Percentiles rank a stretch among this genome's conserved stretches.
phyloP scores from a whole-genome alignment of 2,888 invertebrate genomes.

The Thysanoteuthis rhombus region DNA sequence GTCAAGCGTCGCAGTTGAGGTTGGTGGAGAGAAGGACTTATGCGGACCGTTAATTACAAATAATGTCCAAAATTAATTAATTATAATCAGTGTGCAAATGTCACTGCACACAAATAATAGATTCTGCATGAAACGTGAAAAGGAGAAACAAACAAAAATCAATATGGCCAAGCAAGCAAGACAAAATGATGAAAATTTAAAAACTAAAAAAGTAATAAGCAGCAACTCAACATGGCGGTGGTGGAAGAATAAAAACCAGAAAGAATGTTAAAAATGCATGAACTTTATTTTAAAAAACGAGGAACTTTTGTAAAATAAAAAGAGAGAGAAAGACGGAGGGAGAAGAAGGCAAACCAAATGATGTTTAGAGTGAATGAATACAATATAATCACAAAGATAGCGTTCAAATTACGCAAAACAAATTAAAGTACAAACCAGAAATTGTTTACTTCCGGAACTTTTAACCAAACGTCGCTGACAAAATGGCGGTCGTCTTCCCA shows the following conservation, averaged over 20 bases:
- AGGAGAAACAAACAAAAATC: not conserved
- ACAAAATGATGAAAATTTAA: not conserved
- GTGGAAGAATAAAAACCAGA: not conserved
- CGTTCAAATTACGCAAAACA: not conserved
- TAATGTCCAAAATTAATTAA: conserved; percentile 12
- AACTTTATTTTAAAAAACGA: not conserved
- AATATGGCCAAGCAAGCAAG: not conserved
- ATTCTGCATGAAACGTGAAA: not conserved
- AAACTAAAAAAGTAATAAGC: not conserved
- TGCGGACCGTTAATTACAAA: conserved; percentile 12
- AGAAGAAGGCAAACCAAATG: not conserved
- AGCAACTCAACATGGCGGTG: not conserved
- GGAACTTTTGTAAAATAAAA: not conserved
- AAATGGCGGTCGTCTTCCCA: not conserved
- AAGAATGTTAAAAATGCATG: not conserved
- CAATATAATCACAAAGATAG: not conserved
- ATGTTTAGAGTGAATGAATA: not conserved
- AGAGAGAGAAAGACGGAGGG: not conserved
- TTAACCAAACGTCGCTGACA: not conserved
- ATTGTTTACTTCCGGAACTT: not conserved
- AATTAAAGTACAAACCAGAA: not conserved
- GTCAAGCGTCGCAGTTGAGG: not conserved
- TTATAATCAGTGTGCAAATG: not conserved
- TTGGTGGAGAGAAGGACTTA: not conserved
- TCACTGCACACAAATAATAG: not conserved